Base-by-base conservation (phyloP, 2,113 vertebrate genomes). In the Atlantisia rogersi region DNA sequence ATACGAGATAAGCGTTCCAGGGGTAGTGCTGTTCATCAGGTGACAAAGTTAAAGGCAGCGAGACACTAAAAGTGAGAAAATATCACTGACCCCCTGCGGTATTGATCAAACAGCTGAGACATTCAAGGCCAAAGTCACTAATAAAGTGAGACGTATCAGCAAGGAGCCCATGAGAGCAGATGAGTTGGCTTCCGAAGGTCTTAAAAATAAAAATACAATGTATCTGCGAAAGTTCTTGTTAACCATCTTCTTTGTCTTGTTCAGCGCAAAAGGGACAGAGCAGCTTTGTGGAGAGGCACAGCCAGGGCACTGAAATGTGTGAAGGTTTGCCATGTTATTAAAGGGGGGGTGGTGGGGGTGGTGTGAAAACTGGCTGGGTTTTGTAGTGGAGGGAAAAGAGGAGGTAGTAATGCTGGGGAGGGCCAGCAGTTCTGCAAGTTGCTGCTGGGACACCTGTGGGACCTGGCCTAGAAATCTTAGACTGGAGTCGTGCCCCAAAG, bases 81-180 rank as follows among this genome's bases (percentile, higher is more conserved):
- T 99, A 99, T 98, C 98, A 98, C 98, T 98, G 98, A 98, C 98
- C 98, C 98, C 98, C 98, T 94, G 98, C 95, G 97, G 98, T 99
- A 99, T 99, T 99, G 99, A 99, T 99, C 99, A 99, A 98, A 98
- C 98, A 96, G 98, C 99, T 98, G 98, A 99, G 98, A 98, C 96
- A 97, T 97, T 98, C 99, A 99, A 99, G 99, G 99, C 99, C 98
- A 98, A 99, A 99, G 98, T 98, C 99, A 99, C 99, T 99, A 99
- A 99, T 99, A 99, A 99, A 99, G 99, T 99, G 99, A 99, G 99
- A 99, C 97, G 12, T 98, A 99, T 98, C 98, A 98, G 98, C 98
- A 82, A 92, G 96, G 18, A 95, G 94, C 94, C 97, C 62, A 95
- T 95, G 94, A 93, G 97, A 97, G 94, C 94, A 95, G 98, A 97